Evolutionary conservation across 2,888 invertebrate genomes (phyloP).

Genomic region (Tenthredo notha): DNA sequence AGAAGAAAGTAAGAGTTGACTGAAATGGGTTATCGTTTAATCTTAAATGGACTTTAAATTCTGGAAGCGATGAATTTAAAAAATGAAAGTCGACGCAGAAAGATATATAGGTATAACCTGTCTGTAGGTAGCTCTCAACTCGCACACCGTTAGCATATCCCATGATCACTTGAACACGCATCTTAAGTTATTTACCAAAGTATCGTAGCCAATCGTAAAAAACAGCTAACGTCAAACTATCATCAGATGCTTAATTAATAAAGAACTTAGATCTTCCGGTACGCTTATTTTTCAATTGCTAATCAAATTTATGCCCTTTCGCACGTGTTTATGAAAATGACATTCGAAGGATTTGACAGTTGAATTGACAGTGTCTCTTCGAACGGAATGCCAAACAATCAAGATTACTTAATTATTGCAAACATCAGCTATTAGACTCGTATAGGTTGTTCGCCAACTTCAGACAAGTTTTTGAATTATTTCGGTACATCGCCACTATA

Average conservation of each 20-base stretch:
- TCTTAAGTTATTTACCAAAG: not conserved
- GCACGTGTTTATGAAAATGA: not conserved
- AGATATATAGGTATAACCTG: not conserved
- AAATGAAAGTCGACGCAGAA: constrained; percentile 24
- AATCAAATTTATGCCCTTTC: not conserved
- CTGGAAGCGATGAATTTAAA: constrained; percentile 7
- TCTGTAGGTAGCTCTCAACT: not conserved
- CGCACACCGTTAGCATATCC: not conserved
- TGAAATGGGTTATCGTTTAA: not conserved
- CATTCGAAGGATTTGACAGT: not conserved
- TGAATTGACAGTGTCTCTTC: not conserved
- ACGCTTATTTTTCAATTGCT: not conserved
- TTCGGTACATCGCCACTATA: not conserved
- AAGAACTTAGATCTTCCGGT: not conserved
- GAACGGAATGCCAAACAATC: not conserved
- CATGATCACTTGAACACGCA: not conserved
- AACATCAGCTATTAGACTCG: not conserved
- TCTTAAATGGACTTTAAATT: not conserved
- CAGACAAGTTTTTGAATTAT: not conserved
- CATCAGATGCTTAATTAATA: not conserved
- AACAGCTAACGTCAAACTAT: not conserved
- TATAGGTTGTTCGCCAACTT: not conserved
- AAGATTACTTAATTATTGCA: not conserved
- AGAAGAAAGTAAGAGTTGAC: not conserved
- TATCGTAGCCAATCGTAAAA: not conserved